Evolutionary conservation across 2,113 vertebrate genomes (phyloP).

Genomic region (Nycticebus coucang): DNA sequence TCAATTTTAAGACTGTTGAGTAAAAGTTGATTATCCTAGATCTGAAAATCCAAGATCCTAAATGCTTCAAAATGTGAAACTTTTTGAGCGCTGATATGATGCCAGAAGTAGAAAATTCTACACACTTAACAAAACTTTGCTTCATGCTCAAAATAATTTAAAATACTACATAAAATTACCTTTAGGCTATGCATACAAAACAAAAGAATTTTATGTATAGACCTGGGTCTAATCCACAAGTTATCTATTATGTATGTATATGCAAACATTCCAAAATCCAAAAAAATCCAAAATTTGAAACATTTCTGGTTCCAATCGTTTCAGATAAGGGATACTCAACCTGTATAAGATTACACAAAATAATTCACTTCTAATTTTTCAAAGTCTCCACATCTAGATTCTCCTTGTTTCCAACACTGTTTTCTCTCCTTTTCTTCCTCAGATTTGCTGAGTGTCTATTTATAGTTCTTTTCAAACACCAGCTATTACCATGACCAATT

Average conservation of each 20-base stretch:
- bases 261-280: neutral
- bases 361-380: slow-evolving; percentile 42
- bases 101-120: neutral
- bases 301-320: neutral
- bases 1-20: slow-evolving; percentile 29
- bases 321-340: neutral
- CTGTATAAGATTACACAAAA: neutral
- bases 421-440: slow-evolving; percentile 20
- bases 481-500: neutral
- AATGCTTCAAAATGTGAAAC: neutral
- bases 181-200: neutral
- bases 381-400: neutral
- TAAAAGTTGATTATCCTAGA: neutral
- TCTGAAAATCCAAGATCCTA: neutral
- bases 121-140: neutral
- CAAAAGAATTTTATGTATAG: neutral
- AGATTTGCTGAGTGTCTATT: neutral
- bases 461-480: slow-evolving; percentile 24
- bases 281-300: neutral
- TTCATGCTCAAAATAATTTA: neutral
- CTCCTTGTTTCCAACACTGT: slow-evolving; percentile 10
- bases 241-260: neutral
- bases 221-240: neutral
- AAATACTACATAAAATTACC: neutral
- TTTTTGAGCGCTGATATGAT: neutral